Conservation (phyloP, 2,888 invertebrate genomes). For the Tipula lateralis region DNA sequence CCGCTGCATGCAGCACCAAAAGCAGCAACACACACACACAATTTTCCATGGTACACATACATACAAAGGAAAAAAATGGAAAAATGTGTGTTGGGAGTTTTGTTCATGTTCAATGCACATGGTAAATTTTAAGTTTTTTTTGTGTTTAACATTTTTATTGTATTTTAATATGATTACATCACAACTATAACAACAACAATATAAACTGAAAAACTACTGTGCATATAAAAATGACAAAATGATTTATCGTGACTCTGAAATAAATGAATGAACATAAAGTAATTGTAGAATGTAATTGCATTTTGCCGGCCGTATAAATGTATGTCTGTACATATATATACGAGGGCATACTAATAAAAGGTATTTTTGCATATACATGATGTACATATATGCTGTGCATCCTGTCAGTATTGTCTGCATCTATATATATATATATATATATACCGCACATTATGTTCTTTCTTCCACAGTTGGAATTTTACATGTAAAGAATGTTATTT, state of each 20-base stretch:
- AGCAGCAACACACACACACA: neutral
- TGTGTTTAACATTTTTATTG: neutral
- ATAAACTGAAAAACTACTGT: neutral
- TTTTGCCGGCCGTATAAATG: neutral
- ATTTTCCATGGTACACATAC: neutral
- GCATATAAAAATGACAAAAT: conserved; percentile 25
- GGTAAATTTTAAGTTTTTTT: neutral
- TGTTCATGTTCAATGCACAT: conserved; percentile 27
- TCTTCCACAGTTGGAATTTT: too few species aligned
- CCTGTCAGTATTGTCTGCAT: too few species aligned
- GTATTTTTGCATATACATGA: too few species aligned
- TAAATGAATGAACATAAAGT: conserved; percentile 13
- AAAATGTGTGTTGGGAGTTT: neutral
- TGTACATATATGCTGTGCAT: too few species aligned
- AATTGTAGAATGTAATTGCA: conserved; percentile 1
- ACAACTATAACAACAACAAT: neutral
- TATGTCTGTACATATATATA: neutral
- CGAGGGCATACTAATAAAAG: neutral
- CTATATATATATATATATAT: neutral
- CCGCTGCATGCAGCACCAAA: neutral
- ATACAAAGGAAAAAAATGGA: neutral
- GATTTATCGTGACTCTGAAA: conserved; percentile 29
- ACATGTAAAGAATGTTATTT: too few species aligned
- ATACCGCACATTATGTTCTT: neutral
- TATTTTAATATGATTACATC: conserved; percentile 26